Evolutionary conservation across 1,140 invertebrate genomes (phyloP), one percentile per base, ranked within the genome.

Genomic region (Meloidogyne exigua): DNA sequence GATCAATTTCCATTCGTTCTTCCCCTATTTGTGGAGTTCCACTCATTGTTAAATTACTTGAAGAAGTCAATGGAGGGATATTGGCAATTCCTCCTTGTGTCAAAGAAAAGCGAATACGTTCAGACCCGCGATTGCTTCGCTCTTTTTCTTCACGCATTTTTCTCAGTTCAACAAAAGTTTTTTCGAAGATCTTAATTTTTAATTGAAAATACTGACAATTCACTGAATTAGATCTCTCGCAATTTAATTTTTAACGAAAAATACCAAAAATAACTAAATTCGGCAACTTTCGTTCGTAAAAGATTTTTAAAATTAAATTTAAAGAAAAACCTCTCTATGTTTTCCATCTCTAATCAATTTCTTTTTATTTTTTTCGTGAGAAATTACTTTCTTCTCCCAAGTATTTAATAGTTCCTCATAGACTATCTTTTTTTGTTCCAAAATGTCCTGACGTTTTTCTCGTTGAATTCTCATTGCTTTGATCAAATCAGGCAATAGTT

Each of bases 81-180:
- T 62, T 76, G 2, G 42, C 26, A 26, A 62, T 75, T 26, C 72
- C 68, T 63, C 77, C 75, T 13, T 57, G 32, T 4, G 78, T 23
- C 21, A 79, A 28, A 44, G 78, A 79, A 65, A 63, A 70, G 1
- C 77, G 67, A 44, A 75, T 68, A 25, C 77, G 78, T 49, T 79
- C 77, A 25, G 80, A 78, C 21, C 49, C 49, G 1, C 77, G 77
- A 21, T 66, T 81, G 32, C 42, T 79, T 39, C 77, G 57, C 63
- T 79, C 78, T 15, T 80, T 79, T 57, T 79, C 78, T 42, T 79
- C 78, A 28, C 78, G 78, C 70, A 73, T 26, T 49, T 79, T 79
- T 25, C 70, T 42, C 4, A 79, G 25, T 64, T 79, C 78, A 32
- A 68, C 21, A 66, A 79, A 79, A 3, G 79, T 79, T 57, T 79